phyloP scores from a whole-genome alignment of 2,797 vertebrate species.

The Peromyscus melanophrys region DNA sequence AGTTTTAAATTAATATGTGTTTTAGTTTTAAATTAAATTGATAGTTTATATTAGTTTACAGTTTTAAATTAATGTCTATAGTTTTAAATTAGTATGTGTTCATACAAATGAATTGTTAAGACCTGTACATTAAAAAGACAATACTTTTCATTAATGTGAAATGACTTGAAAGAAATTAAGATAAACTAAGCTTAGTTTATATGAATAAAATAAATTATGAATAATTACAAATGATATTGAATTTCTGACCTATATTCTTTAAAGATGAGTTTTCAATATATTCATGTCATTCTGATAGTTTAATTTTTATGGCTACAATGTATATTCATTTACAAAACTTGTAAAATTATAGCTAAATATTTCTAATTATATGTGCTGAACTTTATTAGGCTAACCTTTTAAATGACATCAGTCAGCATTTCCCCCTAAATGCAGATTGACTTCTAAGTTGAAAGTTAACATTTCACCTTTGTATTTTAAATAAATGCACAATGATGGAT shows the following conservation, averaged over 20 bases:
- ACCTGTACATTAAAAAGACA: neutral
- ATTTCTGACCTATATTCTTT: constrained; percentile 45
- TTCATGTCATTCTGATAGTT: neutral
- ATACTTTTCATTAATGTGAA: constrained; percentile 40
- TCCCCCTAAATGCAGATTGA: neutral
- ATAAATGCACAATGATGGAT: neutral
- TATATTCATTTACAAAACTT: neutral
- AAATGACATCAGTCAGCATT: neutral
- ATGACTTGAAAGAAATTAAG: constrained; percentile 54
- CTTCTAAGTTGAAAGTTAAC: neutral
- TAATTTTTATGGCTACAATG: neutral
- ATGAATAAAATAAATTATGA: constrained; percentile 26
- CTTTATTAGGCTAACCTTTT: constrained; percentile 15
- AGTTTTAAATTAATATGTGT: neutral
- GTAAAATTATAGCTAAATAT: constrained; percentile 20
- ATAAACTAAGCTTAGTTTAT: neutral
- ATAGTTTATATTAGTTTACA: neutral
- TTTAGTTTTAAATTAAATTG: neutral
- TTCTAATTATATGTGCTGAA: neutral
- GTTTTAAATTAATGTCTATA: neutral
- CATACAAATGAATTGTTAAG: constrained; percentile 38
- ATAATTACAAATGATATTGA: neutral
- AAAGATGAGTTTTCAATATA: constrained; percentile 7
- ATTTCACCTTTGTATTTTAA: constrained; percentile 1
- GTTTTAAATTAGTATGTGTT: constrained; percentile 21